Percentiles rank a stretch among this genome's conserved stretches.
Conservation (phyloP, 2,113 vertebrate species). For the Spermophilus dauricus region DNA sequence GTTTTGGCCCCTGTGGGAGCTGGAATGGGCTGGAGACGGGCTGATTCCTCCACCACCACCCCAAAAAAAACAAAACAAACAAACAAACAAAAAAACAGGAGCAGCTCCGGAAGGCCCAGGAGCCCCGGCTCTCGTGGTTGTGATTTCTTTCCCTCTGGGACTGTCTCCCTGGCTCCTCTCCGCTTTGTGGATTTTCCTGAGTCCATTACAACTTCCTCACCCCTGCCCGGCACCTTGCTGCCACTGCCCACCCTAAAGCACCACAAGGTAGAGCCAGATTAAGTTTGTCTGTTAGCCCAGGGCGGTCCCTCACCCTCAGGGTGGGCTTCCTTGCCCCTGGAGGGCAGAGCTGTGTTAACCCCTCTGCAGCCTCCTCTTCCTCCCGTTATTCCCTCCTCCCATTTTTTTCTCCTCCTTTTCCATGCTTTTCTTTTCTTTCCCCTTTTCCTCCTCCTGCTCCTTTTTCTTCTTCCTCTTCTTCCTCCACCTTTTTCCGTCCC, state of each 20-base stretch:
- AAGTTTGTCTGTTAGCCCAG: background rate
- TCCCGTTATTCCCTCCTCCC: background rate
- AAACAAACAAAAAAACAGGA: too few species aligned
- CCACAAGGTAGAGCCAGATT: background rate
- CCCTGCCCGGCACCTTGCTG: rapidly evolving
- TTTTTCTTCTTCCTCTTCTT: background rate
- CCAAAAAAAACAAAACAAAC: too few species aligned
- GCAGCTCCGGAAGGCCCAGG: background rate
- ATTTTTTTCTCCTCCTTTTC: background rate
- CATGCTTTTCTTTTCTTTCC: too few species aligned
- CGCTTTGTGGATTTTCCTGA: background rate
- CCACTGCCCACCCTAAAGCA: background rate
- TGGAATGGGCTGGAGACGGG: background rate
- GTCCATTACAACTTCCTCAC: background rate
- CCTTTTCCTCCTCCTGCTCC: background rate
- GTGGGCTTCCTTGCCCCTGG: background rate
- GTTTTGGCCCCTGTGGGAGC: background rate
- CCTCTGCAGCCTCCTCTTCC: background rate
- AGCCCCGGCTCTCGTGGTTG: background rate
- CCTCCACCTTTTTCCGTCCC: background rate
- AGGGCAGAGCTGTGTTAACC: background rate
- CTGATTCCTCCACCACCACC: background rate
- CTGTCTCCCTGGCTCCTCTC: background rate
- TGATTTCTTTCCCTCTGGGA: background rate
- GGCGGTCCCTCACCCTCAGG: background rate